Evolutionary conservation across 1,140 invertebrate genomes (phyloP).

Genomic region (Hesperophylax magnus): DNA sequence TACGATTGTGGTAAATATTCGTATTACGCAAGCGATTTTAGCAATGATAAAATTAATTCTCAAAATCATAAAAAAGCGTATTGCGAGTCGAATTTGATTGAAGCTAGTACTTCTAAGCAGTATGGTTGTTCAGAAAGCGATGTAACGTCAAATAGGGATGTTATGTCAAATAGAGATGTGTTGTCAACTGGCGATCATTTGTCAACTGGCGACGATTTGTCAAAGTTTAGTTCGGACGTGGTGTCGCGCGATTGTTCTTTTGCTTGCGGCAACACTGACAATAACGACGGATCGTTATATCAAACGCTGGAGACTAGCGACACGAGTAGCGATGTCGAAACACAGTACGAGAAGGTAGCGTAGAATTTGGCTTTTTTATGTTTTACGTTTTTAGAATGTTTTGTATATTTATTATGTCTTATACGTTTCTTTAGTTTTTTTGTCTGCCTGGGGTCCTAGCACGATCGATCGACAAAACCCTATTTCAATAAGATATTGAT

Average conservation of each 20-base stretch:
- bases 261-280: not conserved
- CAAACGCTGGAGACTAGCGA: conserved; percentile 25
- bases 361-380: conserved; percentile 27
- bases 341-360: conserved; percentile 44
- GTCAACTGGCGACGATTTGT: not conserved
- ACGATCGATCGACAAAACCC: no score
- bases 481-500: no score
- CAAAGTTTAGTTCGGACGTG: conserved; percentile 1
- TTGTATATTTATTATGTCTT: not conserved
- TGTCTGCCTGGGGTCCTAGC: not conserved
- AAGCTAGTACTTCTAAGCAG: no score
- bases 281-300: not conserved
- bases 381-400: not conserved
- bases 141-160: no score
- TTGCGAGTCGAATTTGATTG: no score
- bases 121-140: no score
- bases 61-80: no score
- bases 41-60: no score
- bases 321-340: conserved; percentile 44
- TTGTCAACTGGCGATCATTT: not conserved
- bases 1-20: not conserved
- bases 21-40: not conserved
- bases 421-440: not conserved
- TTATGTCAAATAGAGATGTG: no score
- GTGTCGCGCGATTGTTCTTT: not conserved